phyloP scores from a whole-genome alignment of 2,113 vertebrate species.

The Vidua macroura region DNA sequence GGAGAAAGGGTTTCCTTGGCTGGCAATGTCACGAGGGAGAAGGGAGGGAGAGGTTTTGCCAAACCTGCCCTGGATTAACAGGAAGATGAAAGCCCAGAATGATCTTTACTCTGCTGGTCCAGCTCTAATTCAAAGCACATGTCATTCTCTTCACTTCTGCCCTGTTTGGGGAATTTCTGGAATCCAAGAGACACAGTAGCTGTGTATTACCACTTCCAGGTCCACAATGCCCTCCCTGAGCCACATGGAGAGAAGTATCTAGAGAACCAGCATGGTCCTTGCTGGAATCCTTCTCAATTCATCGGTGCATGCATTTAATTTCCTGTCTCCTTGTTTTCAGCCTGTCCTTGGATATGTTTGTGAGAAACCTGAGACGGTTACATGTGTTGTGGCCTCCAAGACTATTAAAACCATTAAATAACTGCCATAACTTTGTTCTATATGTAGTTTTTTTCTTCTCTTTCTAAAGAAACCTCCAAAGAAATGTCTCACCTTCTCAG shows the following conservation, averaged over 20 bases:
- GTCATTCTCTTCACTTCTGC: background rate
- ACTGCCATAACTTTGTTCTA: background rate
- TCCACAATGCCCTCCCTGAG: background rate
- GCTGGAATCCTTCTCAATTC: conserved; percentile 42
- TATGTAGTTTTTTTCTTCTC: background rate
- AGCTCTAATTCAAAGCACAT: background rate
- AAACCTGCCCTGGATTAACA: background rate
- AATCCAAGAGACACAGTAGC: conserved; percentile 30
- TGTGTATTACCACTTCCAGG: conserved; percentile 4
- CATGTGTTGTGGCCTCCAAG: conserved; percentile 44
- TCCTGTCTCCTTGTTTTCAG: conserved; percentile 65
- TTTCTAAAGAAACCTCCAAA: conserved; percentile 22
- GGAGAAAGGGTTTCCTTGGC: background rate
- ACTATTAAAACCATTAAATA: conserved; percentile 42
- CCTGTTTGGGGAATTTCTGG: background rate
- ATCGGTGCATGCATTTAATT: conserved; percentile 41
- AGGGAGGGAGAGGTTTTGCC: background rate
- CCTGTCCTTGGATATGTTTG: conserved; percentile 45
- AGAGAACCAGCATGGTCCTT: background rate
- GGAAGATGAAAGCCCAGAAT: background rate
- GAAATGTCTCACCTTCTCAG: conserved; percentile 57
- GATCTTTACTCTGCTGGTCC: background rate
- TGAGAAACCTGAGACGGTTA: conserved; percentile 58
- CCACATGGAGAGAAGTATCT: conserved; percentile 24
- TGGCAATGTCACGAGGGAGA: rapidly evolving